These are phyloP conservation scores for Micronisus gabar DNA, from an alignment of 2,113 vertebrate genomes.

Conservation along the genomic window DNA sequence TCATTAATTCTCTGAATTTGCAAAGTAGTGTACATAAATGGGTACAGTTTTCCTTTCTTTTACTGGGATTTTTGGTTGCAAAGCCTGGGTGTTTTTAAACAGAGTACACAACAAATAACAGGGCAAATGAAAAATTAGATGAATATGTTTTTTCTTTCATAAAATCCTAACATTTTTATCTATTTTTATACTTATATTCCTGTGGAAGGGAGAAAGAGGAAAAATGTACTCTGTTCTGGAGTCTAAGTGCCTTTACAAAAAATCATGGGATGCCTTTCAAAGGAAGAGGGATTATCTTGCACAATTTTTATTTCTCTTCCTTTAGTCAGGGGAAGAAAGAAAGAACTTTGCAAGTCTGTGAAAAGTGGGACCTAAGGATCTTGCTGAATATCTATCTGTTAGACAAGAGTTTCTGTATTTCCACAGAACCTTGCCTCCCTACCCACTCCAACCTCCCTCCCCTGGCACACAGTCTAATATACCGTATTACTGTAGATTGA, in stretches of 20 bases:
- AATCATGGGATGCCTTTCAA: neutral
- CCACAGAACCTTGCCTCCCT: neutral
- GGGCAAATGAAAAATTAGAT: neutral
- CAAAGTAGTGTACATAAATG: fast-evolving
- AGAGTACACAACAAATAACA: neutral
- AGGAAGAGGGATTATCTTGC: neutral
- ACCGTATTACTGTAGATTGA: neutral
- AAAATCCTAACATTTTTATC: neutral
- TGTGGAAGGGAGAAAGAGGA: neutral
- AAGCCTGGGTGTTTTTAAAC: neutral
- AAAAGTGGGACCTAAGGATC: neutral
- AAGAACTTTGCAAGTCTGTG: neutral
- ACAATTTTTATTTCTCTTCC: neutral
- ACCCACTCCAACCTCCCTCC: neutral
- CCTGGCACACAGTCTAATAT: neutral
- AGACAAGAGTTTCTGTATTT: neutral
- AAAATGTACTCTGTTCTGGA: neutral
- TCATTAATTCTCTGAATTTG: neutral
- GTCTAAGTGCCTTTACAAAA: neutral
- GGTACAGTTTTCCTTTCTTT: neutral
- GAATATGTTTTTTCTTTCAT: neutral
- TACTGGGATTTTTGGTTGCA: neutral
- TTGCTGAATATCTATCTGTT: neutral
- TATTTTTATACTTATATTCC: neutral
- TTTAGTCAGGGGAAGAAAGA: neutral